Percentiles rank a stretch among this genome's conserved stretches.
Evolutionary conservation across 2,797 vertebrate species (phyloP).

Genomic region (Microhierax caerulescens): DNA sequence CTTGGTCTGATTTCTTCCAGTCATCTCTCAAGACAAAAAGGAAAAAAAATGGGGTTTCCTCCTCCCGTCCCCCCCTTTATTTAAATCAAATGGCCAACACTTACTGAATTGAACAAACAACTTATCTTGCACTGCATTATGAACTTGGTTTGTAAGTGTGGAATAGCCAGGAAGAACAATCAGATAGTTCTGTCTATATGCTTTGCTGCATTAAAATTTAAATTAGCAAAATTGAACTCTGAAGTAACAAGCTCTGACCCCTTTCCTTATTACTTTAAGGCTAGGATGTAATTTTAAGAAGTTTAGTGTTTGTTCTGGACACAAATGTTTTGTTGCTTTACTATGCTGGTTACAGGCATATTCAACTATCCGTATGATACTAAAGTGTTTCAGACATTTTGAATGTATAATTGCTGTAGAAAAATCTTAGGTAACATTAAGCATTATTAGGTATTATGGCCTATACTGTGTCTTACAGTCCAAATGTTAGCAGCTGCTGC

Average conservation of each 20-base stretch:
- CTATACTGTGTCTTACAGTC: not conserved
- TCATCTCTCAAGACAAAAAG: not conserved
- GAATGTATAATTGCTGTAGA: not conserved
- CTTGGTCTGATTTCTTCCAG: not conserved
- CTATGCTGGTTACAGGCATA: not conserved
- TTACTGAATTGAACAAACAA: not conserved
- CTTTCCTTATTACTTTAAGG: not conserved
- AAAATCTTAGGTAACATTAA: not conserved
- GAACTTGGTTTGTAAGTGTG: not conserved
- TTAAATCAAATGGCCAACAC: not conserved
- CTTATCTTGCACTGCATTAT: not conserved
- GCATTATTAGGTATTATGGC: not conserved
- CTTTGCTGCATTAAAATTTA: not conserved
- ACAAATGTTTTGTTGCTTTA: not conserved
- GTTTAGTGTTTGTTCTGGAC: not conserved
- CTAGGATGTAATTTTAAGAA: not conserved
- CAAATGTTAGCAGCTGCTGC: not conserved
- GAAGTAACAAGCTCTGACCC: not conserved
- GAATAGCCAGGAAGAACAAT: not conserved
- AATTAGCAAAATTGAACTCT: not conserved
- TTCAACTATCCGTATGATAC: not conserved
- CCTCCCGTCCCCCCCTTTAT: accelerated
- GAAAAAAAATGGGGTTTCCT: not conserved
- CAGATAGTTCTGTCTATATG: not conserved
- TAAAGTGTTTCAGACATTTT: not conserved